Conservation (phyloP, 2,113 vertebrate species). For the Campylorhamphus procurvoides region DNA sequence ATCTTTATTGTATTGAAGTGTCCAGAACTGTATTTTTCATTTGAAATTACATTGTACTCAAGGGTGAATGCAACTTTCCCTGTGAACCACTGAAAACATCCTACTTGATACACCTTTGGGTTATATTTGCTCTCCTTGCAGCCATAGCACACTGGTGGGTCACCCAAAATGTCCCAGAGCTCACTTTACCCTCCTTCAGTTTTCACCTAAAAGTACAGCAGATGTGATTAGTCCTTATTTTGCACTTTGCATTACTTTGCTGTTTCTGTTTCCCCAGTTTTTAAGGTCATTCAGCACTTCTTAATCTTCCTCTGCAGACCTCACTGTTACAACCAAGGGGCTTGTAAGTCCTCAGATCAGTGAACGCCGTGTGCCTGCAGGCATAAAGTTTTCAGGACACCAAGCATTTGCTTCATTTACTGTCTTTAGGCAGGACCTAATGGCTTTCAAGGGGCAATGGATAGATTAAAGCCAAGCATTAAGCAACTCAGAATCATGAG, state of each 20-base stretch:
- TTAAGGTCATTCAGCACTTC: neutral
- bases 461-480: neutral
- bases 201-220: neutral
- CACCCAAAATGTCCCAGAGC: neutral
- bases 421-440: neutral
- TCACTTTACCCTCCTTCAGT: neutral
- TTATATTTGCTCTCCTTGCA: neutral
- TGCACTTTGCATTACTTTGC: neutral
- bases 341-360: neutral
- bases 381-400: neutral
- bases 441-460: neutral
- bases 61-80: neutral
- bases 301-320: neutral
- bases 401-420: neutral
- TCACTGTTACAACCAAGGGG: neutral
- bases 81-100: neutral
- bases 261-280: neutral
- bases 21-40: neutral
- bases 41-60: neutral
- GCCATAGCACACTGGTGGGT: neutral
- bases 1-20: neutral
- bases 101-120: neutral
- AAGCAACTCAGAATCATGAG: neutral
- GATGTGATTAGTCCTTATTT: neutral
- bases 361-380: neutral